Base-by-base conservation (phyloP, 2,888 invertebrate species). In the Eristalis intricaria region DNA sequence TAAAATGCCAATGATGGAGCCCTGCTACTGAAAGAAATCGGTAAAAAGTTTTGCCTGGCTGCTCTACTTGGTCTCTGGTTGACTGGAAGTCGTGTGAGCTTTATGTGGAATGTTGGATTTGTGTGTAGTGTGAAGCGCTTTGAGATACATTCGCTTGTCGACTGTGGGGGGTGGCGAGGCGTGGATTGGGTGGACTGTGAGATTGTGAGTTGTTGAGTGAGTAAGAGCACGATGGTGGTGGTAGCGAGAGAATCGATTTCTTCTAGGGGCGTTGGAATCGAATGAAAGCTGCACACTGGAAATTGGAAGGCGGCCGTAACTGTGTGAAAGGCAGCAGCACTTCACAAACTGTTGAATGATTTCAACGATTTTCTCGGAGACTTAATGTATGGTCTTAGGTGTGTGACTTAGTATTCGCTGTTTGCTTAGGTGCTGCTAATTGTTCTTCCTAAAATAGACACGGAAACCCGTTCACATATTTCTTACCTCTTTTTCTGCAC, bases 1-100 rank as follows among this genome's bases (percentile, higher is more conserved):
- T 93, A 91, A 92, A 92, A 92, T 92, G 92, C 92, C 92, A 93
- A 93, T 93, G 93, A 91, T 91, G 91, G 91, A 89, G 89, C 89
- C 89, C 90, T 89, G 90, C 90, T 89, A 91, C 91, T 90, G 89
- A 90, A 90, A 88, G 88, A 90, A 88, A 85, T 87, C 89, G 88
- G 88, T 79, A 90, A 90, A 90, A 90, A 90, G 84, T 85, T 90
- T 90, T 89, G 89, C 89, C 89, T 82, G 80, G 77, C 73, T 78
- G 88, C 84, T 83, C 79, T 75, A 63, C 63, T 87, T 68, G 63
- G 68, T 40, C 32, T 15, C 60, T 56, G 68, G 26, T 40, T 29
- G 43, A 64, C 56, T 71, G 38, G 38, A 68, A 50, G 60, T 13
- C 35, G 40, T 70, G 22, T 38, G 60, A 26, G 60, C 26, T 60